Evolutionary conservation across 1,140 invertebrate genomes (phyloP), one percentile per base, ranked within the genome.

Genomic region (Dendroctonus valens): DNA sequence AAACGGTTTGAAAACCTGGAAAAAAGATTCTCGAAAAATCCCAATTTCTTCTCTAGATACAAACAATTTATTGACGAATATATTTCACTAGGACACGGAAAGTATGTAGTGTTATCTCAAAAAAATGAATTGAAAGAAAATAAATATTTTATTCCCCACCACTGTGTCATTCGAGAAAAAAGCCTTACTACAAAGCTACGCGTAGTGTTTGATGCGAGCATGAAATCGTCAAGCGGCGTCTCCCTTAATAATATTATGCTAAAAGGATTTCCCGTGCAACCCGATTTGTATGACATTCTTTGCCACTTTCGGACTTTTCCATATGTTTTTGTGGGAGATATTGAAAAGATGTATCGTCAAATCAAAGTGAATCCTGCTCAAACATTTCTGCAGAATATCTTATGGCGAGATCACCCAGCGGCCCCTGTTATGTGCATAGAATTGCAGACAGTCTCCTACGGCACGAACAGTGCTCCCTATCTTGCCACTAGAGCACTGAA

Each of bases 131-230:
- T 42, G 4, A 2, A n/a, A 52, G 12, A 55, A 54, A 55, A 26
- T 55, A 55, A 70, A 72, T 81, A 81, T 70, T 67, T 81, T 48
- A 8, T 69, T 6, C 78, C 80, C 3, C 81, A 82, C 73, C 79
- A 80, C 57, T 70, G 71, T 6, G 77, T 82, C 0, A 50, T 26
- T 79, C 0, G 68, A 70, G 6, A 69, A 73, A 12, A 65, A 74
- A 4, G 70, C 68, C 11, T 59, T 53, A 2, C 74, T 0, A 78
- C 76, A 5, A 72, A 72, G 48, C 46, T 77, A 6, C 70, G 77
- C n/a, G 72, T 76, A 3, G 77, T 79, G 0, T 79, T 79, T 58
- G 77, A 79, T 62, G 75, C 72, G 0, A 78, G 76, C 0, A 69
- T 70, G 2, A 76, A 68, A 60, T 72, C 75, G 3, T 61, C 66